Evolutionary conservation across 37 sponge, comb jelly and placozoan species (phyloP).

Genomic region (Aplysina aerophoba): DNA sequence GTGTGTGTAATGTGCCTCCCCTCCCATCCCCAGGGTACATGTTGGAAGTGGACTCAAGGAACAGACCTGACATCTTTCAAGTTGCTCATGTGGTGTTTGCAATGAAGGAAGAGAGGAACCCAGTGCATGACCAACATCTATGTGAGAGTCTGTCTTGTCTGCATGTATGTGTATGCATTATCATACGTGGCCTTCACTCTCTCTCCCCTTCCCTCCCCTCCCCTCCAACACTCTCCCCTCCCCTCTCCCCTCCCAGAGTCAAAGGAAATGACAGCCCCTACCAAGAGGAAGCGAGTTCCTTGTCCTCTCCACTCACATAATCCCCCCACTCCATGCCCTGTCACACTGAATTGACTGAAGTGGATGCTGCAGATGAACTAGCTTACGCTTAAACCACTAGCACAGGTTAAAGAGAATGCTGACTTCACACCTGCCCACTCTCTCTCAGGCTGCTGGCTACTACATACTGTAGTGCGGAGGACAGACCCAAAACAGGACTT

Average conservation of each 20-base stretch:
- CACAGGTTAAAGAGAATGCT: too few relatives aligned
- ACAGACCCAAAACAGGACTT: slow-evolving; percentile 54
- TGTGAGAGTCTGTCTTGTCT: slow-evolving; percentile 47
- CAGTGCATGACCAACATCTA: slow-evolving; percentile 66
- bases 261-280: slow-evolving; percentile 10
- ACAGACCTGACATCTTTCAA: slow-evolving; percentile 76
- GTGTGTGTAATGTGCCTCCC: not conserved
- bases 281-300: slow-evolving; percentile 13
- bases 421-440: too few relatives aligned
- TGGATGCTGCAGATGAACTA: too few relatives aligned
- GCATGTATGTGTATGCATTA: not conserved
- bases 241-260: not conserved
- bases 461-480: slow-evolving; percentile 40
- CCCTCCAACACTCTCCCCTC: not conserved
- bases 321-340: too few relatives aligned
- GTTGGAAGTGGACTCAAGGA: slow-evolving; percentile 53
- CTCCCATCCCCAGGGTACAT: slow-evolving; percentile 56
- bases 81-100: slow-evolving; percentile 52
- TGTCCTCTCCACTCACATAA: not conserved
- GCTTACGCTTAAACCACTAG: too few relatives aligned
- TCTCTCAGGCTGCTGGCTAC: not conserved
- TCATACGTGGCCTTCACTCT: not conserved
- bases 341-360: too few relatives aligned
- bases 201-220: not conserved
- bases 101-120: slow-evolving; percentile 27